These are phyloP conservation scores for Temnothorax ravouxi DNA, from an alignment of 2,888 invertebrate genomes.

Conservation along the genomic window DNA sequence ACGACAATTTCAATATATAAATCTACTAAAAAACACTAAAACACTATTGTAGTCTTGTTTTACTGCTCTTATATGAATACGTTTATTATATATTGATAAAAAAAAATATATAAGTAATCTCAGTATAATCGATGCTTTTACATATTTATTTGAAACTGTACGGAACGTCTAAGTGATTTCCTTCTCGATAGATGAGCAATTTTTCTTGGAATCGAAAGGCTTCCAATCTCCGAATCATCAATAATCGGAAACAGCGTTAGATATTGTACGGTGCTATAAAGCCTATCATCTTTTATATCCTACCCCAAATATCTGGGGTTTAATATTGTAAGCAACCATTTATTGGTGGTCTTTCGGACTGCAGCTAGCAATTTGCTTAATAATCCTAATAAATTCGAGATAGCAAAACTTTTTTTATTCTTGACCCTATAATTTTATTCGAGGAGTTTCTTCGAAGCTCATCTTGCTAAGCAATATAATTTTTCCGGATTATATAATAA, in stretches of 20 bases:
- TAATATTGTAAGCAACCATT: conserved; percentile 4
- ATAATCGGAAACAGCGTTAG: background rate
- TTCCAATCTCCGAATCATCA: background rate
- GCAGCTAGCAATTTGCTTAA: background rate
- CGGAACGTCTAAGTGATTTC: background rate
- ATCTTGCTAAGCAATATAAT: background rate
- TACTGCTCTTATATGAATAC: conserved; percentile 20
- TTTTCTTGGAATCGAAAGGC: background rate
- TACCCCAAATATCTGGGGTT: background rate
- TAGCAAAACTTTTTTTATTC: background rate
- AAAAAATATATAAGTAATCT: conserved; percentile 41
- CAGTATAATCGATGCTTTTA: conserved; percentile 3
- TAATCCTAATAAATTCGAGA: background rate
- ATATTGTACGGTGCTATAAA: background rate
- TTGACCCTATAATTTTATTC: background rate
- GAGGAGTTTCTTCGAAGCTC: background rate
- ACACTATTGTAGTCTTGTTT: conserved; percentile 10
- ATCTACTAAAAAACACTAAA: conserved; percentile 22
- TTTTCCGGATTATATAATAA: conserved; percentile 4
- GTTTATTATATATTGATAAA: conserved; percentile 36
- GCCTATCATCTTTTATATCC: background rate
- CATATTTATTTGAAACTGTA: conserved; percentile 22
- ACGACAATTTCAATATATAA: conserved; percentile 46
- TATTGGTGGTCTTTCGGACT: background rate
- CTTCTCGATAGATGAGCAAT: background rate